Evolutionary conservation across 2,113 vertebrate genomes (phyloP).

Genomic region (Petrocephalus microphthalmus): DNA sequence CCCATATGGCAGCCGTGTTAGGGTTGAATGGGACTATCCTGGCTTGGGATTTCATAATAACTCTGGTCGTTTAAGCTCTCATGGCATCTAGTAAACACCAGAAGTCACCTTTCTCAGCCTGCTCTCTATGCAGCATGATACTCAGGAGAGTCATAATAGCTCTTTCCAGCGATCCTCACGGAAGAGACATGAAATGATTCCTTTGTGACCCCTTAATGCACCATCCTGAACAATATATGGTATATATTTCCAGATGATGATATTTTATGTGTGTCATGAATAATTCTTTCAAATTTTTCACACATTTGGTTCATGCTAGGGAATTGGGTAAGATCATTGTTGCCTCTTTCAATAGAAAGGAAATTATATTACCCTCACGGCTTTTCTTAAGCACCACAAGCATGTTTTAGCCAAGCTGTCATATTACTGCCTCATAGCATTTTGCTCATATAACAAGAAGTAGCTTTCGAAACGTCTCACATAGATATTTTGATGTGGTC

Average conservation of each 20-base stretch:
- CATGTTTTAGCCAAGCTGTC: not conserved
- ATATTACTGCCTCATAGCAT: not conserved
- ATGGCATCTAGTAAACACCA: not conserved
- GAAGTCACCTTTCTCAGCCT: not conserved
- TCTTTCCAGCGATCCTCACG: not conserved
- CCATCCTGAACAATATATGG: not conserved
- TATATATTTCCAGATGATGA: constrained; percentile 1
- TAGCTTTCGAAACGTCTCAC: not conserved
- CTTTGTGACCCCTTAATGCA: constrained; percentile 2
- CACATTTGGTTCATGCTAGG: not conserved
- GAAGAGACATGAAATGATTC: not conserved
- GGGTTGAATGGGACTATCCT: not conserved
- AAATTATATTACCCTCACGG: not conserved
- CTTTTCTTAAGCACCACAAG: not conserved
- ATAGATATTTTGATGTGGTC: not conserved
- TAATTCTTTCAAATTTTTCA: not conserved
- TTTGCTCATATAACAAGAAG: not conserved
- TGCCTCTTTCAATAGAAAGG: not conserved
- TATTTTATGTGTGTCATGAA: not conserved
- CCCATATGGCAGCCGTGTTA: not conserved
- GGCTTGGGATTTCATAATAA: not conserved
- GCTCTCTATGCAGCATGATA: not conserved
- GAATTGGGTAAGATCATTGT: not conserved
- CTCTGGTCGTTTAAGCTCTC: not conserved
- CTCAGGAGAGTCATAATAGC: not conserved